phyloP scores from a whole-genome alignment of 2,113 vertebrate genomes.

The Gracilinanus agilis region DNA sequence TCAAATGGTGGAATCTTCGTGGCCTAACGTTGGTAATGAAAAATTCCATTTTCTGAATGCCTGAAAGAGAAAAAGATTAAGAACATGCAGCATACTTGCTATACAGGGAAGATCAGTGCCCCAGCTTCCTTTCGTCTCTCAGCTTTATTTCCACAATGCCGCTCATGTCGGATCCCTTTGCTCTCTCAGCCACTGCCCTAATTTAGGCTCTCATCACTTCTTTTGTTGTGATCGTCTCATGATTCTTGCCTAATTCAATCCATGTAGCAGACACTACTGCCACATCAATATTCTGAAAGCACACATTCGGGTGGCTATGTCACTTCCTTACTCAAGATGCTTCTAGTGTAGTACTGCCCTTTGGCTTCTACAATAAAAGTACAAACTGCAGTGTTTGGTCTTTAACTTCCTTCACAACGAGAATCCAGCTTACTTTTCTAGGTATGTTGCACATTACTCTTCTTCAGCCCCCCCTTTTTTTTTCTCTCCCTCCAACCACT shows the following conservation, averaged over 20 bases:
- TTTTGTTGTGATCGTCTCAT: not conserved
- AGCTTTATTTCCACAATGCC: not conserved
- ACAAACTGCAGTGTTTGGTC: not conserved
- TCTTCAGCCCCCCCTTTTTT: not conserved
- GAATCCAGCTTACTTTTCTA: not conserved
- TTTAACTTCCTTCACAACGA: not conserved
- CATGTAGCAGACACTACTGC: not conserved
- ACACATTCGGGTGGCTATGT: not conserved
- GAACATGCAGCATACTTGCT: slow-evolving; percentile 19
- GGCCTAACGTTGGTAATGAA: slow-evolving; percentile 38
- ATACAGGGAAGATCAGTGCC: not conserved
- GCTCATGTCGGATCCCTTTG: not conserved
- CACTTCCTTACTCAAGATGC: not conserved
- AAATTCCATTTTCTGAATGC: slow-evolving; percentile 64
- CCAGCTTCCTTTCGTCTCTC: not conserved
- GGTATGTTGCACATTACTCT: not conserved
- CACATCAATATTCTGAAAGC: not conserved
- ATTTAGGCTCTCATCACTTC: not conserved
- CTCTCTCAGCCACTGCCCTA: not conserved
- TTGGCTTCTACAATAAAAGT: not conserved
- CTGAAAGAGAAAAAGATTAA: slow-evolving; percentile 78
- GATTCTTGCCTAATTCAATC: not conserved
- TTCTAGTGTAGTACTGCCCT: not conserved
- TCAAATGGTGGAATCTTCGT: slow-evolving; percentile 65
- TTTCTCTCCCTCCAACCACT: not conserved